Evolutionary conservation across 64 coral and sea anemone genomes (phyloP), one percentile per base, ranked within the genome.

Genomic region (Dendronephthya gigantea): DNA sequence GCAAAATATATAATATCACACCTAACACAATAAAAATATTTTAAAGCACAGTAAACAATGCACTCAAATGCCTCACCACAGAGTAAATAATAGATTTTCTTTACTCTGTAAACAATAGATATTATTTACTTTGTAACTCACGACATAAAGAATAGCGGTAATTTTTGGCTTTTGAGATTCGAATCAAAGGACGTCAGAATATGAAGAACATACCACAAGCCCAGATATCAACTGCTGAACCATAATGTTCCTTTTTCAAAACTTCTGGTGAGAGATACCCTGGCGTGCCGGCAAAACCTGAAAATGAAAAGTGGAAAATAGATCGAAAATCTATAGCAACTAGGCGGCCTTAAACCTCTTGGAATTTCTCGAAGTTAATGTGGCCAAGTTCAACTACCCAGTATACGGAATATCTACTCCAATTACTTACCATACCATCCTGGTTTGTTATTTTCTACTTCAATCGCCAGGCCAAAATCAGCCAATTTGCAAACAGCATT

Each of bases 381-480:
- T n/a, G n/a, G n/a, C n/a, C n/a, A n/a, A n/a, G n/a, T n/a, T n/a
- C n/a, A n/a, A n/a, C n/a, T n/a, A n/a, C n/a, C n/a, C n/a, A n/a
- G n/a, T n/a, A n/a, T 11, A 39, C 5, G 14, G 17, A n/a, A 83
- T 5, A 16, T 4, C 1, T 22, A 22, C 30, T 48, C 7, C 27
- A 48, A 48, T 32, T 52, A 97, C 94, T 91, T 89, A 97, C 94
- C 94, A 89, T 97, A 97, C 94, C 91, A 97, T 7, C 91, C 94
- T 51, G 82, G 84, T 75, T 97, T 97, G 33, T 97, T 89, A 35
- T 70, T 27, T n/a, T 97, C 94, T 59, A 97, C 92, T 82, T 97
- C 94, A 93, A 97, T 97, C 13, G 94, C 94, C 25, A 97, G 88
- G 39, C 94, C 94, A 93, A 97, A 97, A 82, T 97, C 94, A 38